Evolutionary conservation across 2,888 invertebrate genomes (phyloP).

Genomic region (Epistrophe eligans): DNA sequence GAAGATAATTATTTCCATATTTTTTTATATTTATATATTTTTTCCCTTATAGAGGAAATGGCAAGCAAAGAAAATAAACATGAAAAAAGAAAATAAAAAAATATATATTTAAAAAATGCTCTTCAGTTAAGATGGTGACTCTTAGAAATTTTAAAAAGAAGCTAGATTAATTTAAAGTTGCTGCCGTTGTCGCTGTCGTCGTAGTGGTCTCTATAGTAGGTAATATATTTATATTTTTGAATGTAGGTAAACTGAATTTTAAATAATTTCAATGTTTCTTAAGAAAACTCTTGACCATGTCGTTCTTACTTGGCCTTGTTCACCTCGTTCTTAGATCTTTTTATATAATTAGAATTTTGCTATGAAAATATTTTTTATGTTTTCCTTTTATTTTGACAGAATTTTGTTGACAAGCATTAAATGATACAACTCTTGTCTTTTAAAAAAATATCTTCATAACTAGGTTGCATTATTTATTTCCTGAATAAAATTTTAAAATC

Average conservation of each 20-base stretch:
- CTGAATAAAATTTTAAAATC: too few species aligned
- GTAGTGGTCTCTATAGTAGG: too few species aligned
- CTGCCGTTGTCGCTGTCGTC: not conserved
- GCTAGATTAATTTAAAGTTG: not conserved
- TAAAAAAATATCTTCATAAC: too few species aligned
- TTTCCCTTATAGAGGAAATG: too few species aligned
- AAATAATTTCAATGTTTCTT: not conserved
- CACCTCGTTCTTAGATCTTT: not conserved
- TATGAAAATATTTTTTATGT: not conserved
- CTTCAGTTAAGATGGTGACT: not conserved
- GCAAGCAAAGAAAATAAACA: not conserved
- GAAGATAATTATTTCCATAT: too few species aligned
- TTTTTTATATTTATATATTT: too few species aligned
- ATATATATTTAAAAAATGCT: not conserved
- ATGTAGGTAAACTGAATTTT: not conserved
- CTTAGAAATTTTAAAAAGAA: not conserved
- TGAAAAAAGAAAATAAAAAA: not conserved
- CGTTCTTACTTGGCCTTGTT: not conserved
- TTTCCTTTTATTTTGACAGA: not conserved
- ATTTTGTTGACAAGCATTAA: not conserved
- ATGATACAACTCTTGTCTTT: too few species aligned
- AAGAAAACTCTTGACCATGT: constrained; percentile 6
- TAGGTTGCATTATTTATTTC: too few species aligned
- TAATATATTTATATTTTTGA: too few species aligned
- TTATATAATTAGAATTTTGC: not conserved